Evolutionary conservation across 2,888 invertebrate species (phyloP).

Genomic region (Uloborus plumipes): DNA sequence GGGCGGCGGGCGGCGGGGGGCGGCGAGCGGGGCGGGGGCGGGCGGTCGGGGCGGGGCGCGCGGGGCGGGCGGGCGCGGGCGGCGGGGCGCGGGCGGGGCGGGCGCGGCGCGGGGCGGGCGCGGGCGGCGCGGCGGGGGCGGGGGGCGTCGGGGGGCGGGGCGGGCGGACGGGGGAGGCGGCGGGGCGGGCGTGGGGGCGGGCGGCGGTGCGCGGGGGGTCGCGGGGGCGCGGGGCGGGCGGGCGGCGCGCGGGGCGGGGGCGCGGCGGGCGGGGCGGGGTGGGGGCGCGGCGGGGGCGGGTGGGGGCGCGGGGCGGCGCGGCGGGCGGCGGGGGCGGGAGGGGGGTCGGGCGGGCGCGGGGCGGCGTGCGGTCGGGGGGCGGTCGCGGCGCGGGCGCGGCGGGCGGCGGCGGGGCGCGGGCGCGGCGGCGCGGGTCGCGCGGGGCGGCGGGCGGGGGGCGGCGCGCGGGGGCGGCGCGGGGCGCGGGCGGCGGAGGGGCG

Average conservation of each 20-base stretch:
- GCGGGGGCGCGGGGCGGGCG: neutral
- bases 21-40: too few relatives aligned
- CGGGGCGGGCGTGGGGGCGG: neutral
- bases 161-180: neutral
- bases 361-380: neutral
- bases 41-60: conserved; percentile 4
- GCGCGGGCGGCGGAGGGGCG: neutral
- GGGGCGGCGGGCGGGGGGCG: neutral
- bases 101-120: neutral
- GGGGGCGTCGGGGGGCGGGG: neutral
- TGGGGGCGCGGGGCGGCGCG: neutral
- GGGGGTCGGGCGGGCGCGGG: neutral
- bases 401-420: neutral
- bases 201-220: neutral
- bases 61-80: neutral
- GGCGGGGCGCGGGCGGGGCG: neutral
- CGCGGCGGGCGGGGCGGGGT: neutral
- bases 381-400: neutral
- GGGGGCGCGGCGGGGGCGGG: neutral
- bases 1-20: too few relatives aligned
- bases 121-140: neutral
- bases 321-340: neutral
- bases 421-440: neutral
- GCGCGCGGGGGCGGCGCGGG: neutral
- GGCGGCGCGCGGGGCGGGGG: neutral